These are phyloP conservation scores for Megaleporinus macrocephalus DNA, from an alignment of 2,113 vertebrate genomes.

Conservation along the genomic window DNA sequence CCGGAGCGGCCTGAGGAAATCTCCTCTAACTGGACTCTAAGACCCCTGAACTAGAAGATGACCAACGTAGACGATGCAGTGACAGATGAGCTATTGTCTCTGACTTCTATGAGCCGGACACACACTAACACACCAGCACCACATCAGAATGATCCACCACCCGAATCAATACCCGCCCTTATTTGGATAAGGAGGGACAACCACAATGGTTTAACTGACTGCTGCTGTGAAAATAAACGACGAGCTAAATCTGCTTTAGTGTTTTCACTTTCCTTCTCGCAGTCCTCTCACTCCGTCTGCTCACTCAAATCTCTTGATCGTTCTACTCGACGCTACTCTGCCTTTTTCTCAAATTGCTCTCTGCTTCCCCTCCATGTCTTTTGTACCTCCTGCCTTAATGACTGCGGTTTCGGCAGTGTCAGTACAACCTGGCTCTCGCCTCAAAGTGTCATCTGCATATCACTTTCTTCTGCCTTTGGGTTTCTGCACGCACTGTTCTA, in stretches of 20 bases:
- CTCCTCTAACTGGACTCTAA: too few relatives aligned
- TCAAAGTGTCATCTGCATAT: conserved; percentile 22
- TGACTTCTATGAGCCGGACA: too few relatives aligned
- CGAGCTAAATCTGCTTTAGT: conserved; percentile 12
- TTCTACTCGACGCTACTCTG: conserved; percentile 13
- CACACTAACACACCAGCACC: too few relatives aligned
- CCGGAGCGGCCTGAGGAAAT: too few relatives aligned
- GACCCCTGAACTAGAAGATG: too few relatives aligned
- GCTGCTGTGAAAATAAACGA: conserved; percentile 11
- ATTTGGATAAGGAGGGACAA: conserved; percentile 14
- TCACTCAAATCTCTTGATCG: conserved; percentile 38
- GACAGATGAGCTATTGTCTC: too few relatives aligned
- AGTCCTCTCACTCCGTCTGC: conserved; percentile 26
- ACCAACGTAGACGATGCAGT: too few relatives aligned
- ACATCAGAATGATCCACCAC: too few relatives aligned
- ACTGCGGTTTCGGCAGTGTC: conserved; percentile 4
- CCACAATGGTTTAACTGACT: conserved; percentile 8
- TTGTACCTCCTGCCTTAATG: neutral
- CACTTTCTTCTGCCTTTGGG: neutral
- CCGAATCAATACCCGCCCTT: neutral
- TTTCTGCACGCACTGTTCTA: neutral
- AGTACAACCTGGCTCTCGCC: neutral
- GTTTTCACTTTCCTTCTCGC: neutral
- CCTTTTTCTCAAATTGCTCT: conserved; percentile 9
- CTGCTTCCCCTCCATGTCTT: neutral